Conservation (phyloP, 2,113 vertebrate species). For the Alexandromys fortis region DNA sequence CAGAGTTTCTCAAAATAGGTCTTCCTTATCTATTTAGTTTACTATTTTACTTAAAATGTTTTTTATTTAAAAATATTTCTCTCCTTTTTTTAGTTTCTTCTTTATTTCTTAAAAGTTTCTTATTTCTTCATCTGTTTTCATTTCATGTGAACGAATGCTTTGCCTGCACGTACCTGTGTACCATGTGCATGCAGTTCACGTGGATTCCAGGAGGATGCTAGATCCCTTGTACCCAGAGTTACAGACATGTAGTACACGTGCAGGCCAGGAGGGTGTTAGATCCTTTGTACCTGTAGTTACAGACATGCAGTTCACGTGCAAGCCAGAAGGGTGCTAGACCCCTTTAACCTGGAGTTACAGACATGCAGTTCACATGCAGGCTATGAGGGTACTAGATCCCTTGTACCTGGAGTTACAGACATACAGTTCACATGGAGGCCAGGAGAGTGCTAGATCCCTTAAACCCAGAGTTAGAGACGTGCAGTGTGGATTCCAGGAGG, state of each 20-base stretch:
- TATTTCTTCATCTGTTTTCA: neutral
- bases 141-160: neutral
- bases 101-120: neutral
- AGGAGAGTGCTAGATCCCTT: too few relatives aligned
- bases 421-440: too few relatives aligned
- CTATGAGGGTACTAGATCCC: too few relatives aligned
- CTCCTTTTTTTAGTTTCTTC: neutral
- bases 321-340: accelerated
- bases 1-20: neutral
- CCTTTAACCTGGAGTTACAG: accelerated
- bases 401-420: too few relatives aligned
- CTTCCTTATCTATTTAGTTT: neutral
- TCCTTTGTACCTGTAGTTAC: too few relatives aligned
- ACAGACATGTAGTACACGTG: too few relatives aligned
- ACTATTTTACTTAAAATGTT: neutral
- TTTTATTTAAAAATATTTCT: neutral
- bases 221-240: neutral
- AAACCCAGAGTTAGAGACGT: neutral
- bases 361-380: neutral
- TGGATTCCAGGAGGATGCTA: neutral
- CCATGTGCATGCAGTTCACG: neutral
- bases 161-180: neutral
- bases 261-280: too few relatives aligned
- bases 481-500: too few relatives aligned
- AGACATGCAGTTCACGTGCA: too few relatives aligned